Base-by-base conservation (phyloP, 2,113 vertebrate species). In the Mionectes macconnelli region DNA sequence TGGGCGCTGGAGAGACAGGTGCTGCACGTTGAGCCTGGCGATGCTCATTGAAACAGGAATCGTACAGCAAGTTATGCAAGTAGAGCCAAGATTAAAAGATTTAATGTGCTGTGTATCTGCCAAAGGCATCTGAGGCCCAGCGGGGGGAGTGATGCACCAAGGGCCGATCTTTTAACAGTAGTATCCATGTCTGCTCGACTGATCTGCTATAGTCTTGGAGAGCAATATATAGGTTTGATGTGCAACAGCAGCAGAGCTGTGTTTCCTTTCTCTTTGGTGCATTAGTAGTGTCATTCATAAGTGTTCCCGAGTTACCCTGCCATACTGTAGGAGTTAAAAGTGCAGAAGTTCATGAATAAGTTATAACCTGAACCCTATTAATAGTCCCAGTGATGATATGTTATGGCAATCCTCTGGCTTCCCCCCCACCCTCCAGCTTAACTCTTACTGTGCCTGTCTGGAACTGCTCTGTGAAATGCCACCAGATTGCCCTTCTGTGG, bases 311-410 rank as follows among this genome's bases (percentile, higher is more conserved):
- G 89, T 85, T 93, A 81, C 83, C 79, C 90, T 95, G 88, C 92
- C 60, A 20, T 49, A 23, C 44, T 37, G 60, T 9, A 47, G 12
- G 56, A 95, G 80, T 95, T 90, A 94, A 96, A 94, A 96, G 95
- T 96, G 88, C 92, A 86, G 67, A 84, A 93, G 85, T 96, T 96
- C 94, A 97, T 96, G 90, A 94, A 96, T 96, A 93, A 96, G 88
- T 95, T 93, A 96, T 94, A 94, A 93, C 79, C 94, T 84, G 83
- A 90, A 95, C 92, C 82, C 83, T 96, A 92, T 95, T 96, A 95
- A 95, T 94, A 96, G 88, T 94, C 64, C 82, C 90, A 87, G 73
- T 90, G 92, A 96, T 96, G 86, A 93, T 95, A 96, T 40, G 85
- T 89, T 92, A 92, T 39, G 31, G 92, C 90, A 96, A 87, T 77